phyloP scores from a whole-genome alignment of 2,113 vertebrate genomes.

The Empidonax alnorum region DNA sequence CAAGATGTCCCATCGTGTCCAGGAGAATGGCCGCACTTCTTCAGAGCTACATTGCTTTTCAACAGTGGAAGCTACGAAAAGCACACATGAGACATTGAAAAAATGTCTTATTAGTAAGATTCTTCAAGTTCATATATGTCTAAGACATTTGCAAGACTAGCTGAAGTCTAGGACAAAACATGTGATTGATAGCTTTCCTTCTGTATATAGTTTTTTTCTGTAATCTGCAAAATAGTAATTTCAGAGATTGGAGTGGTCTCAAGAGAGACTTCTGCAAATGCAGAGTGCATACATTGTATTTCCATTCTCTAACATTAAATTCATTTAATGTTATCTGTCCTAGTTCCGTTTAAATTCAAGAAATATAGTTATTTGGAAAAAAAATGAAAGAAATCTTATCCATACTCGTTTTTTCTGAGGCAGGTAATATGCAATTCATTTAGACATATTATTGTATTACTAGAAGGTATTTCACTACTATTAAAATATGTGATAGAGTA shows the following conservation, averaged over 20 bases:
- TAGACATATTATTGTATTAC: not conserved
- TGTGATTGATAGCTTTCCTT: not conserved
- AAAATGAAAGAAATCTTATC: not conserved
- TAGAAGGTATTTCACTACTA: not conserved
- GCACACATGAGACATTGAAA: not conserved
- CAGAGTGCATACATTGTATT: fast-evolving
- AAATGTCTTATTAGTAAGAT: not conserved
- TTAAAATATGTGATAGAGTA: not conserved
- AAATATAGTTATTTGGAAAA: not conserved
- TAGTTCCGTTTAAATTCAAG: not conserved
- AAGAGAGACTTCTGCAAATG: not conserved
- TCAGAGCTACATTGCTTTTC: not conserved
- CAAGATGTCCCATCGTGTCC: not conserved
- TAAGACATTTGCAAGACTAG: not conserved
- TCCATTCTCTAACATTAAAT: not conserved
- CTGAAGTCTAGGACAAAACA: not conserved
- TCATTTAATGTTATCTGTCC: not conserved
- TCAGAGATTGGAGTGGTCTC: not conserved
- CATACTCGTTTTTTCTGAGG: not conserved
- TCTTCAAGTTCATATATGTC: not conserved
- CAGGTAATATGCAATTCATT: not conserved
- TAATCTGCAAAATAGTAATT: not conserved
- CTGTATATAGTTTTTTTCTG: not conserved
- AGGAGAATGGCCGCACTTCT: not conserved
- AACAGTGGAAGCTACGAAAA: not conserved